Conservation (phyloP, 2,797 vertebrate genomes). For the Parauchenoglanis punctatus region DNA sequence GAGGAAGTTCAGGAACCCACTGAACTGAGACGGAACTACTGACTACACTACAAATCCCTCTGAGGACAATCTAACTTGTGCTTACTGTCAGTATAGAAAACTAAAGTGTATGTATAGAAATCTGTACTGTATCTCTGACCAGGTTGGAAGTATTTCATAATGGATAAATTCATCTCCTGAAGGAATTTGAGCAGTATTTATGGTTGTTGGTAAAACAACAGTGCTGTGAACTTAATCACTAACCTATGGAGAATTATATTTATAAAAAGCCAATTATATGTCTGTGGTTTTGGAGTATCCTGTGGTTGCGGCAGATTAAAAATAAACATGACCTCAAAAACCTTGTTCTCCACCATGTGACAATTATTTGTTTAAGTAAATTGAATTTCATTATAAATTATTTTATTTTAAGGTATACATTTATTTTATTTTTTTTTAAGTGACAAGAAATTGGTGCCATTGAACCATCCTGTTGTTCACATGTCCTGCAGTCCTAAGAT, state of each 20-base stretch:
- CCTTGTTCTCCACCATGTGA: neutral
- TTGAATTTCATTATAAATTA: neutral
- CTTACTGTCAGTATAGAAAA: conserved; percentile 25
- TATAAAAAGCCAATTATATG: conserved; percentile 2
- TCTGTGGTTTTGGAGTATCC: neutral
- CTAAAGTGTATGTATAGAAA: conserved; percentile 11
- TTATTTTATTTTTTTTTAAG: neutral
- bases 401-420: no score
- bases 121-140: neutral
- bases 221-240: conserved; percentile 4
- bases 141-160: neutral
- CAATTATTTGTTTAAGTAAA: neutral
- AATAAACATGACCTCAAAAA: conserved; percentile 28
- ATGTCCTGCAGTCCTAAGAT: neutral
- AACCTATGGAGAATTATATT: neutral
- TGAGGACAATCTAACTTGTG: conserved; percentile 7
- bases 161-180: neutral
- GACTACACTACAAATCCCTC: neutral
- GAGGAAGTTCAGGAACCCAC: conserved; percentile 90
- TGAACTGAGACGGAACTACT: conserved; percentile 67
- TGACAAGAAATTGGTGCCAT: neutral
- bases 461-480: neutral
- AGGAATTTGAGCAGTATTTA: conserved; percentile 15
- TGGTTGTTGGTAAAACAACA: neutral
- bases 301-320: conserved; percentile 18